phyloP scores from a whole-genome alignment of 2,113 vertebrate genomes.

The Ammodramus savannarum region DNA sequence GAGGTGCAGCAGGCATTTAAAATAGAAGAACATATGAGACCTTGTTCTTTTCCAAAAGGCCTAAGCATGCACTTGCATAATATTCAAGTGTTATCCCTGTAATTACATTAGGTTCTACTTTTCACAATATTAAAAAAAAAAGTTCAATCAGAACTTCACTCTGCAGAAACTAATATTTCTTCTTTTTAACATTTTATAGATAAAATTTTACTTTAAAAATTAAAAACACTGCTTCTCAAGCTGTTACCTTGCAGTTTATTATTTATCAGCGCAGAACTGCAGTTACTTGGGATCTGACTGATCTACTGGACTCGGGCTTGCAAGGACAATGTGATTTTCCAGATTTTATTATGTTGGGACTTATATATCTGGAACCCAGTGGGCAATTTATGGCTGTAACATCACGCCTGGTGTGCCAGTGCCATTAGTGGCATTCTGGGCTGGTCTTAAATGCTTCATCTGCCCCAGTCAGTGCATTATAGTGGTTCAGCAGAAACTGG shows the following conservation, averaged over 20 bases:
- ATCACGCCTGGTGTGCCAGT: neutral
- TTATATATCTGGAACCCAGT: neutral
- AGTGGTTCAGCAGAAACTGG: neutral
- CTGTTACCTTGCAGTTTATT: neutral
- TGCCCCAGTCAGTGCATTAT: neutral
- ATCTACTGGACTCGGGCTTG: accelerated
- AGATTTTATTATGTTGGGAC: neutral
- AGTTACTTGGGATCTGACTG: neutral
- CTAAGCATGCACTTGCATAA: neutral
- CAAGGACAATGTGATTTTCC: neutral
- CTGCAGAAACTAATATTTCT: neutral
- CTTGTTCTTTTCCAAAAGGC: neutral
- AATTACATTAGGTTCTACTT: neutral
- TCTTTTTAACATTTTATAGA: neutral
- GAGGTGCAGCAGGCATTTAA: conserved; percentile 10
- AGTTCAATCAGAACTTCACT: neutral
- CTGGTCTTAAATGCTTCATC: neutral
- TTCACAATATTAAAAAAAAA: neutral
- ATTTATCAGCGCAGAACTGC: neutral
- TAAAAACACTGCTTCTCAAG: neutral
- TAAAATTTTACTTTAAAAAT: neutral
- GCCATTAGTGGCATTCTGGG: neutral
- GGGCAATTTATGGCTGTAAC: neutral
- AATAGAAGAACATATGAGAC: neutral
- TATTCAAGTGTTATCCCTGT: neutral